A percentile compares a stretch with the other conserved stretches of the same genome.
phyloP scores from a whole-genome alignment of 2,113 vertebrate genomes.

The Lynx canadensis region DNA sequence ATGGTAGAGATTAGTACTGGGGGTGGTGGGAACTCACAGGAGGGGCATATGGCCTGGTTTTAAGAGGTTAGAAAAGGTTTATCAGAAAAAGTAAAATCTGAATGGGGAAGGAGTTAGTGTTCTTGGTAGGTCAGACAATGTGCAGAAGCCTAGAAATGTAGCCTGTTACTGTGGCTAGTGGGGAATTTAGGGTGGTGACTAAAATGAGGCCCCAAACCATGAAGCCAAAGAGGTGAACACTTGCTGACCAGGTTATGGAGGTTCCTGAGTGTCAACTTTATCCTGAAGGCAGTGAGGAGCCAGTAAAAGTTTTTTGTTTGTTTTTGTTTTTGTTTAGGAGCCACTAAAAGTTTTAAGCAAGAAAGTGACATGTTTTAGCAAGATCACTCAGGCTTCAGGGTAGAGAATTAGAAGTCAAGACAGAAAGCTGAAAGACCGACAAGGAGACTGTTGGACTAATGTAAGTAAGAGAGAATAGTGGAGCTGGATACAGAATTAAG shows the following conservation, averaged over 20 bases:
- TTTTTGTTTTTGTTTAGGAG: too few relatives aligned
- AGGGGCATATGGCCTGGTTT: background rate
- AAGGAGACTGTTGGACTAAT: background rate
- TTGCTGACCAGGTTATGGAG: background rate
- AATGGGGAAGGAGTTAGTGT: background rate
- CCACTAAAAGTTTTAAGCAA: background rate
- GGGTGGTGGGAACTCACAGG: background rate
- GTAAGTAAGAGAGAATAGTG: background rate
- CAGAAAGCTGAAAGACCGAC: background rate
- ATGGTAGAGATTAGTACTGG: background rate
- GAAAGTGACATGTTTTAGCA: background rate
- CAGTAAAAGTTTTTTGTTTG: background rate
- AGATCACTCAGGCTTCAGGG: background rate
- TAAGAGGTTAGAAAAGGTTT: constrained; percentile 2
- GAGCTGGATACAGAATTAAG: background rate
- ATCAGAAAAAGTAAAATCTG: background rate
- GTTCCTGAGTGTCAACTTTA: background rate
- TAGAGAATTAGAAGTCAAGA: background rate
- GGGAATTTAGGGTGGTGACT: background rate
- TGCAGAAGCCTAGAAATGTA: background rate
- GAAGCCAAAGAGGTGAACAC: background rate
- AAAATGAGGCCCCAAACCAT: background rate
- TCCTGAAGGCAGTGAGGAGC: background rate
- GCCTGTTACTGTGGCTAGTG: background rate
- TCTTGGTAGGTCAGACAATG: background rate